These are phyloP conservation scores for Andricus grossulariae DNA, from an alignment of 1,140 invertebrate species.

Conservation along the genomic window DNA sequence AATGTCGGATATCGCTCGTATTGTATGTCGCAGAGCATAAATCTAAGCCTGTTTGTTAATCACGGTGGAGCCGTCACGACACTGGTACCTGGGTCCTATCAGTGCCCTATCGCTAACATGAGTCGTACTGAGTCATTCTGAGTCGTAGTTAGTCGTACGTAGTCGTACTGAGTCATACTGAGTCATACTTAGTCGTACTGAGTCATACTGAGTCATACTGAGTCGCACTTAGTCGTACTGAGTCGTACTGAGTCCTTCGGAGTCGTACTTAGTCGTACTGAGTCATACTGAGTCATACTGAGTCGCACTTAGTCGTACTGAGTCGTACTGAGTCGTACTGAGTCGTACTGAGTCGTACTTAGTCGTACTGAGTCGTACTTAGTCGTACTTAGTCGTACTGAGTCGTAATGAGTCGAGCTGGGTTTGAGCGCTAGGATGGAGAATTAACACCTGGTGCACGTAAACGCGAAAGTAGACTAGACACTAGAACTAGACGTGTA, in stretches of 20 bases:
- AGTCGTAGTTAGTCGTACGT: too few relatives aligned
- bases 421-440: neutral
- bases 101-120: neutral
- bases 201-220: neutral
- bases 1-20: conserved; percentile 3
- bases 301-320: too few relatives aligned
- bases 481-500: neutral
- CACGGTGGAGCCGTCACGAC: neutral
- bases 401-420: neutral
- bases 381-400: too few relatives aligned
- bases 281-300: neutral
- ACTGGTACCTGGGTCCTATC: conserved; percentile 13
- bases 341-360: neutral
- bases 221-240: too few relatives aligned
- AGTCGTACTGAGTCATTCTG: neutral
- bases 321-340: neutral
- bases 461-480: conserved; percentile 35
- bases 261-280: conserved; percentile 10
- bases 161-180: conserved; percentile 1
- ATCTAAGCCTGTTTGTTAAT: neutral
- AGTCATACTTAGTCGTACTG: neutral
- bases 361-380: neutral
- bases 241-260: neutral
- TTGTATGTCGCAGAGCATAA: conserved; percentile 2
- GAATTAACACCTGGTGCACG: conserved; percentile 40